Percentiles rank a stretch among this genome's conserved stretches.
Conservation (phyloP, 2,888 invertebrate genomes). For the Dryadula phaetusa region DNA sequence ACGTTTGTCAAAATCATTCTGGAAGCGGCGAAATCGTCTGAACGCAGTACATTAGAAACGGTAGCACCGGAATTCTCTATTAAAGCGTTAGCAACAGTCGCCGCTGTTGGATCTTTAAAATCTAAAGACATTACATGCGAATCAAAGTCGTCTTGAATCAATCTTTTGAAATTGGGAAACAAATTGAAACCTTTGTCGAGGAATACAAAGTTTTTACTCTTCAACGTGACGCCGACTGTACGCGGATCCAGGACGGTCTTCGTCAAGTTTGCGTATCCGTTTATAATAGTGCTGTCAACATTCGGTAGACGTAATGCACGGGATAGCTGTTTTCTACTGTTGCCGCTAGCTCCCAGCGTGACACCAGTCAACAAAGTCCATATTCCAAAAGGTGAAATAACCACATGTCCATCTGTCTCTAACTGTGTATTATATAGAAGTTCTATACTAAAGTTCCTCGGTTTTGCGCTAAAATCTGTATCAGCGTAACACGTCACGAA, state of each 20-base stretch:
- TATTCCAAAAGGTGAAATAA: conserved; percentile 78
- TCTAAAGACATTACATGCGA: conserved; percentile 68
- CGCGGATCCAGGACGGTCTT: conserved; percentile 60
- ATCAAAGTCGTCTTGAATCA: conserved; percentile 65
- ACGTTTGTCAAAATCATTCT: conserved; percentile 88
- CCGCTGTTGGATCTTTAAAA: conserved; percentile 67
- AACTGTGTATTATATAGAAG: conserved; percentile 69
- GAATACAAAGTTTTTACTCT: conserved; percentile 74
- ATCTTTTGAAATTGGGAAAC: conserved; percentile 56
- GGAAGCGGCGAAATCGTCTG: conserved; percentile 83
- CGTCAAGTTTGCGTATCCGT: conserved; percentile 66
- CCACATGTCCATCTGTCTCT: conserved; percentile 71
- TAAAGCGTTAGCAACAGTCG: conserved; percentile 67
- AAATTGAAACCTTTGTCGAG: conserved; percentile 68
- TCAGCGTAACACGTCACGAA: conserved; percentile 62
- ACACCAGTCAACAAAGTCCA: conserved; percentile 80
- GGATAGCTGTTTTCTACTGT: conserved; percentile 64
- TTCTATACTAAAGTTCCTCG: conserved; percentile 75
- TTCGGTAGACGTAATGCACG: conserved; percentile 68
- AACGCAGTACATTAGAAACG: conserved; percentile 71
- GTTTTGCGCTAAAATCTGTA: conserved; percentile 68
- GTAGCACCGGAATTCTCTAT: conserved; percentile 70
- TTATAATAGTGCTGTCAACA: conserved; percentile 55
- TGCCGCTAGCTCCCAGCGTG: conserved; percentile 69
- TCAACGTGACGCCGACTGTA: conserved; percentile 64